Conservation (phyloP, 2,113 vertebrate genomes). For the Pagrus major region DNA sequence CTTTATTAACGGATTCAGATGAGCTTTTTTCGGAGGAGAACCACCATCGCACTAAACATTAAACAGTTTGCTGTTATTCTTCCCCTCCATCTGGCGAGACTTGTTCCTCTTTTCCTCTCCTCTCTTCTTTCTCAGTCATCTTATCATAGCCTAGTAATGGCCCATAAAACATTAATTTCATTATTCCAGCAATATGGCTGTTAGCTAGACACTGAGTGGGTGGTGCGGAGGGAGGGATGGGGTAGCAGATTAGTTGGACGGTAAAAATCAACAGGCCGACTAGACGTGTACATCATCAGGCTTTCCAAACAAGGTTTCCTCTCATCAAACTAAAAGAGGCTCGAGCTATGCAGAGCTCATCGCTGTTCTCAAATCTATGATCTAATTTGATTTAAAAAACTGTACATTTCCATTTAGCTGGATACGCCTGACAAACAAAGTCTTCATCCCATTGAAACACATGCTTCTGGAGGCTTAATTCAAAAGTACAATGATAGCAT, state of each 20-base stretch:
- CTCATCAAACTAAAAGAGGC: slow-evolving; percentile 9
- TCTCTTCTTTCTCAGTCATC: slow-evolving; percentile 51
- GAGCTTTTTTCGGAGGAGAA: slow-evolving; percentile 1
- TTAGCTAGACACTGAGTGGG: slow-evolving; percentile 47
- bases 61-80: not conserved
- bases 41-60: not conserved
- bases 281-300: slow-evolving; percentile 9
- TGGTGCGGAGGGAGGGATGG: slow-evolving; percentile 25
- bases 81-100: slow-evolving; percentile 6
- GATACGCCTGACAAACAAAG: slow-evolving; percentile 26
- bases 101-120: slow-evolving; percentile 14
- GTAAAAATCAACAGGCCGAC: slow-evolving; percentile 47
- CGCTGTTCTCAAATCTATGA: slow-evolving; percentile 23
- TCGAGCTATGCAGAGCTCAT: not conserved
- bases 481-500: slow-evolving; percentile 17
- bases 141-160: slow-evolving; percentile 73
- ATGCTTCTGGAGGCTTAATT: slow-evolving; percentile 25
- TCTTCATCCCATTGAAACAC: not conserved
- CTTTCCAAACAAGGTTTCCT: slow-evolving; percentile 14
- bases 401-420: not conserved
- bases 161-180: slow-evolving; percentile 81
- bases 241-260: slow-evolving; percentile 47
- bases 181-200: slow-evolving; percentile 70
- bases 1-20: not conserved
- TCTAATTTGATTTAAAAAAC: slow-evolving; percentile 32